Base-by-base conservation (phyloP, 2,797 vertebrate species). In the Rhincodon typus region DNA sequence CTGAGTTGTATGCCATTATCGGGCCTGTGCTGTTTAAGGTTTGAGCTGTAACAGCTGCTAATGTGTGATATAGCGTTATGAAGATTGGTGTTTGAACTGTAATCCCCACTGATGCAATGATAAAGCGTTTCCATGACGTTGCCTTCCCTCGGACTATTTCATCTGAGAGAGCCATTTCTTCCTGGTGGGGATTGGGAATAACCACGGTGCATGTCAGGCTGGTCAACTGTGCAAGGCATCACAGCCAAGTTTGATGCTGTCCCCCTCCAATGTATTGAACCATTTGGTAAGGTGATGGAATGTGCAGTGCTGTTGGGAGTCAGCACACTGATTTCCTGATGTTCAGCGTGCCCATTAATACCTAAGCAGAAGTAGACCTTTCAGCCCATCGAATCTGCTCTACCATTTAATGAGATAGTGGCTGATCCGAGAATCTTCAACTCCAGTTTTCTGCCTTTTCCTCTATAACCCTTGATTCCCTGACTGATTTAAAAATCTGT, bases 1-100 rank as follows among this genome's bases (percentile, higher is more conserved):
- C 70, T 6, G 96, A 30, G 96, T 96, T 96, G 95, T 88, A 96
- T 74, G 95, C 96, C 93, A 95, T 96, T 96, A 95, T 96, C 96
- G 96, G 38, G 62, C 27, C 67, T 38, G 17, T 84, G 96, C 91
- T 72, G 95, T 96, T 95, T 57, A 87, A 62, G 77, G 62, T 62
- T 46, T 96, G 88, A 57, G 79, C 86, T 67, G 70, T 62, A 96
- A 94, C 95, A 96, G 96, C 95, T 96, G 96, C 67, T 90, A 57
- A n/a, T 96, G 53, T 62, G 72, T 82, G 87, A 77, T 93, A 91
- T 38, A 30, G 42, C 27, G 13, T 77, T 77, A n/a, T 95, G 94
- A 57, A n/a, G 30, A 95, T 77, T 95, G 70, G 42, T 10, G 42
- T 95, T 50, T 72, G 27, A 95, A 46, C 17, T 95, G 50, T 77